Evolutionary conservation across 1,140 invertebrate genomes (phyloP).

Genomic region (Araneus ventricosus): DNA sequence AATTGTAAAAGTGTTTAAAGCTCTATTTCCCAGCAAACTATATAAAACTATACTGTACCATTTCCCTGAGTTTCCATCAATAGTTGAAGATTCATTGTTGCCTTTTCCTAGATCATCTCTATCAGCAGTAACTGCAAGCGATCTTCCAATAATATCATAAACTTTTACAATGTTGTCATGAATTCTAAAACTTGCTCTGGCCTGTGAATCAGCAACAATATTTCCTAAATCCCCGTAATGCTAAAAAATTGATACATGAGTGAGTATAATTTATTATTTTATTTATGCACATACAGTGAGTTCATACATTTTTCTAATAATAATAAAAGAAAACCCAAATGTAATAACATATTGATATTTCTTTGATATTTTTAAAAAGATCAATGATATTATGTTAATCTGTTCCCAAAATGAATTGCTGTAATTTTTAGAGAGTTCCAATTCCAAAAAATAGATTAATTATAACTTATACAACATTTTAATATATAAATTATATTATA

Average conservation of each 20-base stretch:
- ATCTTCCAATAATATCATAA: slow-evolving; percentile 88
- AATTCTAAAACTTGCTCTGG: slow-evolving; percentile 87
- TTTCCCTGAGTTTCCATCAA: slow-evolving; percentile 85
- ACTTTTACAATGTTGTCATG: slow-evolving; percentile 86
- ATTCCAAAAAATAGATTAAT: neutral
- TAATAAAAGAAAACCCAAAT: neutral
- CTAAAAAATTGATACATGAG: slow-evolving; percentile 78
- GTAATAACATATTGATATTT: neutral
- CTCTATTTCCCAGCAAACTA: neutral
- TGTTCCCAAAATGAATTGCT: too few relatives aligned
- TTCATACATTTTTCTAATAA: neutral
- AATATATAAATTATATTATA: neutral
- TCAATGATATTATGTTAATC: too few relatives aligned
- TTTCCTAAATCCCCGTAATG: slow-evolving; percentile 96
- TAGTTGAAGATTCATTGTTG: slow-evolving; percentile 81
- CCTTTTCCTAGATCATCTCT: slow-evolving; percentile 85
- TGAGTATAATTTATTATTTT: neutral
- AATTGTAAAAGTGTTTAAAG: neutral
- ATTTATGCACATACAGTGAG: neutral
- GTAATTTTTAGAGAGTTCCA: too few relatives aligned
- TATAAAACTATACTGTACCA: slow-evolving; percentile 54
- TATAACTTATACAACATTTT: neutral
- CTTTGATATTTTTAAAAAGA: too few relatives aligned
- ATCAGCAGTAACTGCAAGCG: slow-evolving; percentile 85
- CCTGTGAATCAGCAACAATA: slow-evolving; percentile 86